These are phyloP conservation scores for Limnothrissa miodon DNA, from an alignment of 2,113 vertebrate species.

Conservation along the genomic window DNA sequence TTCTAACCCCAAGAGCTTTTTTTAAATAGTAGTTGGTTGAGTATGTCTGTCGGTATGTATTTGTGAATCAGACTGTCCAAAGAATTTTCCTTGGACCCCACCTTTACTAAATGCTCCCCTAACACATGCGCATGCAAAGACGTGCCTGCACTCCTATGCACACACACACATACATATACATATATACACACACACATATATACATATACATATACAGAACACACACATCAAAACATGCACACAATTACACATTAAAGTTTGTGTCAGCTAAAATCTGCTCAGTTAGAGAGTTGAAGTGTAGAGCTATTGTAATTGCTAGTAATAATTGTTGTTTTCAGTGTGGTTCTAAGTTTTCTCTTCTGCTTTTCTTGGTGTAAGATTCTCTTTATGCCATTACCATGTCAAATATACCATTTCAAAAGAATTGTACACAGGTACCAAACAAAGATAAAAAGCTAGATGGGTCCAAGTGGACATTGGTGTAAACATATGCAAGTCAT, in stretches of 20 bases:
- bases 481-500: conserved; percentile 58
- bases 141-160: conserved; percentile 7
- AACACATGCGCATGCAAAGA: conserved; percentile 16
- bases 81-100: conserved; percentile 12
- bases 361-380: conserved; percentile 49
- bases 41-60: conserved; percentile 27
- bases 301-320: conserved; percentile 46
- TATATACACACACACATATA: conserved; percentile 30
- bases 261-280: conserved; percentile 34
- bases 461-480: conserved; percentile 53
- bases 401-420: conserved; percentile 51
- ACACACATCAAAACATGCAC: conserved; percentile 23
- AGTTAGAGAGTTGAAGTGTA: conserved; percentile 47
- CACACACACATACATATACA: conserved; percentile 22
- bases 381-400: conserved; percentile 54
- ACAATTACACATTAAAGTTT: background rate
- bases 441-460: conserved; percentile 57
- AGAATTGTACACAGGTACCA: conserved; percentile 57
- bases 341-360: conserved; percentile 36
- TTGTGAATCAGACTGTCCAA: conserved; percentile 25
- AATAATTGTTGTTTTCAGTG: conserved; percentile 45
- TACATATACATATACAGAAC: conserved; percentile 25
- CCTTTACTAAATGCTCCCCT: background rate
- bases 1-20: conserved; percentile 19
- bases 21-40: conserved; percentile 17